These are phyloP conservation scores for Terebella lapidaria DNA, from an alignment of 2,888 invertebrate species.

Conservation along the genomic window DNA sequence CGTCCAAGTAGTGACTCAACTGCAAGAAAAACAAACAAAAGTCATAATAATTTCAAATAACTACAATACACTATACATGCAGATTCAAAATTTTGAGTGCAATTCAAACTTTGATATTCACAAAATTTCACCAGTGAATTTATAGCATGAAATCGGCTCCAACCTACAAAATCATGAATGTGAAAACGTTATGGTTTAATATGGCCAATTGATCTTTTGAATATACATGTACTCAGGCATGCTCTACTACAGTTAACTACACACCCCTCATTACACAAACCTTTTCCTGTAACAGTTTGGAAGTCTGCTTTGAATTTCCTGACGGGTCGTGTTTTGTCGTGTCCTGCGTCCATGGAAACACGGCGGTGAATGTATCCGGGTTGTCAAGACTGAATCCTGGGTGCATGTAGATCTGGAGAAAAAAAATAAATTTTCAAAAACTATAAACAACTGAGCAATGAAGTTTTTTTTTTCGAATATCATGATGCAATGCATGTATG, in stretches of 20 bases:
- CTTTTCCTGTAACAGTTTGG: slow-evolving; percentile 75
- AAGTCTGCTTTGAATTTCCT: slow-evolving; percentile 39
- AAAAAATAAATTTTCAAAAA: neutral
- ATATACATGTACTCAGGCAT: too few relatives aligned
- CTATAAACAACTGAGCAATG: neutral
- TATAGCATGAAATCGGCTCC: too few relatives aligned
- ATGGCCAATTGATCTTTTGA: too few relatives aligned
- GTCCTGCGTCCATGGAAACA: slow-evolving; percentile 70
- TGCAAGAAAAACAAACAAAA: slow-evolving; percentile 49
- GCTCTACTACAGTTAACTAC: too few relatives aligned
- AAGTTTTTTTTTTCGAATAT: neutral
- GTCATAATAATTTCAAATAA: too few relatives aligned
- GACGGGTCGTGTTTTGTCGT: neutral
- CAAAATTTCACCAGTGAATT: too few relatives aligned
- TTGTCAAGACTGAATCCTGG: slow-evolving; percentile 74
- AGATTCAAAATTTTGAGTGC: too few relatives aligned
- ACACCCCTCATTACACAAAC: too few relatives aligned
- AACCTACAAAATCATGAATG: too few relatives aligned
- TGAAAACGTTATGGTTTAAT: too few relatives aligned
- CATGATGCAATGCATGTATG: neutral
- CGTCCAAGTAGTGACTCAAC: slow-evolving; percentile 88
- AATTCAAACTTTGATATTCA: too few relatives aligned
- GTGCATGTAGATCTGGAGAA: slow-evolving; percentile 70
- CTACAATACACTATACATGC: too few relatives aligned
- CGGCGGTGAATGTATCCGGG: slow-evolving; percentile 74